phyloP scores from a whole-genome alignment of 2,888 invertebrate species.

The Meganola albula region DNA sequence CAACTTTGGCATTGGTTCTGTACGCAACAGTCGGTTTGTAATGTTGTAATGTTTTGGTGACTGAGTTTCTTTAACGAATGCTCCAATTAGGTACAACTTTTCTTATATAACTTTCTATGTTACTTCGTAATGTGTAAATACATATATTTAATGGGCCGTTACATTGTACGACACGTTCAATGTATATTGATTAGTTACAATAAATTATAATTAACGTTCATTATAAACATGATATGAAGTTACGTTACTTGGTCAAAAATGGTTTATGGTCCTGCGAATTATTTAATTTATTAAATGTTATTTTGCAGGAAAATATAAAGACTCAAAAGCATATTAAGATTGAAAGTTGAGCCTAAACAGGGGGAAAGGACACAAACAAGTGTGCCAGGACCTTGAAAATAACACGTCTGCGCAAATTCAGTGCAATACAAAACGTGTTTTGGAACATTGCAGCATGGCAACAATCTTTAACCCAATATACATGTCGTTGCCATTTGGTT shows the following conservation, averaged over 20 bases:
- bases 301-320: no score
- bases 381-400: slow-evolving; percentile 48
- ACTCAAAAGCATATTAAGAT: slow-evolving; percentile 4
- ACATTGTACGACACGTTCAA: no score
- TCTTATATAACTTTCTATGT: slow-evolving; percentile 19
- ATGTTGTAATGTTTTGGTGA: slow-evolving; percentile 29
- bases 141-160: no score
- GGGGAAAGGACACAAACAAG: slow-evolving; percentile 38
- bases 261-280: no score
- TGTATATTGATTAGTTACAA: no score
- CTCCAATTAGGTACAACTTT: slow-evolving; percentile 18
- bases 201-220: no score
- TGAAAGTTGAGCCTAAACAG: slow-evolving; percentile 17
- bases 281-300: no score
- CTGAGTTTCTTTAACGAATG: slow-evolving; percentile 19
- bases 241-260: no score
- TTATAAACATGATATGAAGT: no score
- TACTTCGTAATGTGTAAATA: no score
- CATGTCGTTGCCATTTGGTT: no score
- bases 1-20: slow-evolving; percentile 21
- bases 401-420: slow-evolving; percentile 36
- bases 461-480: slow-evolving; percentile 14
- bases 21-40: slow-evolving; percentile 29
- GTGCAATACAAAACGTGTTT: slow-evolving; percentile 32
- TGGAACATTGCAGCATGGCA: slow-evolving; percentile 27